Conservation (phyloP, 2,113 vertebrate genomes). For the Edolisoma coerulescens region DNA sequence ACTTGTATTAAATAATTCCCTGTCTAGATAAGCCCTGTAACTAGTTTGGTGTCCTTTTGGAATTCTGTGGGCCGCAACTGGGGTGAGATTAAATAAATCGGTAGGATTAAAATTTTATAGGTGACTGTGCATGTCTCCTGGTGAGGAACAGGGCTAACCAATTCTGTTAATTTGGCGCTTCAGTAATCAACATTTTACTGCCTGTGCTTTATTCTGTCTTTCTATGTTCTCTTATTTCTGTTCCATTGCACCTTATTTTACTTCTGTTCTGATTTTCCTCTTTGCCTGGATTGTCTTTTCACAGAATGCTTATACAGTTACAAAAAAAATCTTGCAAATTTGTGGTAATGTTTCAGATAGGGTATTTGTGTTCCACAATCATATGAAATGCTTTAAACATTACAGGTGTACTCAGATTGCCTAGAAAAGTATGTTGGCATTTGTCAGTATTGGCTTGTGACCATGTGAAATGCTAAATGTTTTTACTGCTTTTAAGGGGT, state of each 20-base stretch:
- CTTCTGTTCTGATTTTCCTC: not conserved
- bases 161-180: not conserved
- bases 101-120: not conserved
- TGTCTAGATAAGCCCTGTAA: not conserved
- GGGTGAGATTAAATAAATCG: too few relatives aligned
- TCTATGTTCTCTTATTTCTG: not conserved
- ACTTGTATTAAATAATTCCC: not conserved
- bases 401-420: not conserved
- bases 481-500: not conserved
- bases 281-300: not conserved
- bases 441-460: not conserved
- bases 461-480: not conserved
- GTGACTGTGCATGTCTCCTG: not conserved
- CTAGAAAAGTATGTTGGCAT: not conserved
- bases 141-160: not conserved
- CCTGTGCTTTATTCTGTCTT: not conserved
- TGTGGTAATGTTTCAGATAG: not conserved
- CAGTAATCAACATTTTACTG: not conserved
- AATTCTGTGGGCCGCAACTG: not conserved
- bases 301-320: not conserved
- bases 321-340: not conserved
- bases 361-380: not conserved
- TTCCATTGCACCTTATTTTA: not conserved
- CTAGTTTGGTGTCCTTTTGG: not conserved
- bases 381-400: not conserved